Conservation (phyloP, 2,113 vertebrate species). For the Podarcis raffonei region DNA sequence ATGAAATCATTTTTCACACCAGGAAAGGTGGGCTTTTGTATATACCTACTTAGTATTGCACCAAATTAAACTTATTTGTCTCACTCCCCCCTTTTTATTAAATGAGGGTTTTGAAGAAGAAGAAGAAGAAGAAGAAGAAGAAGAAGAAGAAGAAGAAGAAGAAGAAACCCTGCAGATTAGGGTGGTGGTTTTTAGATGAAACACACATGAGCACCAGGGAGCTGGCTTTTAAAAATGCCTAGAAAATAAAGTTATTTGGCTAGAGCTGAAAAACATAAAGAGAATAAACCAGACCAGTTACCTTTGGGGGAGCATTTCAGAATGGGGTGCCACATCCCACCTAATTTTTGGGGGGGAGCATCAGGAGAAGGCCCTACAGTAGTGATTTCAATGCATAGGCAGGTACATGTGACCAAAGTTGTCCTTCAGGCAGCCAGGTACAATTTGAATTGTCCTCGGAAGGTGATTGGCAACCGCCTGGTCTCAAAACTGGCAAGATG, state of each 20-base stretch:
- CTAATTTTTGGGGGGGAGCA: neutral
- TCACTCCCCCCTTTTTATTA: too few relatives aligned
- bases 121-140: too few relatives aligned
- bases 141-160: too few relatives aligned
- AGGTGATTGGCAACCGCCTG: neutral
- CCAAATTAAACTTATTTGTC: too few relatives aligned
- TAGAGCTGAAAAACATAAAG: neutral
- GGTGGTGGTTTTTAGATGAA: too few relatives aligned
- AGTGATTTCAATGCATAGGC: neutral
- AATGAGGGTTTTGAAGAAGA: too few relatives aligned
- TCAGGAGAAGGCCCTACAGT: neutral
- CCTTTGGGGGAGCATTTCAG: neutral
- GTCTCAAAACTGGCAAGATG: neutral
- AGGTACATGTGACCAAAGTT: neutral
- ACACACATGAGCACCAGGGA: neutral
- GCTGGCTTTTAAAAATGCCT: neutral
- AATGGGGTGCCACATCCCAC: neutral
- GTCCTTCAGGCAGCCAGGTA: neutral
- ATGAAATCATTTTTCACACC: constrained; percentile 98
- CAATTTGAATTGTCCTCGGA: neutral
- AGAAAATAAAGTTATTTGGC: neutral
- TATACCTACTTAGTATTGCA: neutral
- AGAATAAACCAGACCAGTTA: neutral
- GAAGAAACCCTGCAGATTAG: neutral
- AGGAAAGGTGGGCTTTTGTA: constrained; percentile 86